Percentiles rank a stretch among this genome's conserved stretches.
phyloP scores from a whole-genome alignment of 2,113 vertebrate genomes.

The Eidolon helvum region DNA sequence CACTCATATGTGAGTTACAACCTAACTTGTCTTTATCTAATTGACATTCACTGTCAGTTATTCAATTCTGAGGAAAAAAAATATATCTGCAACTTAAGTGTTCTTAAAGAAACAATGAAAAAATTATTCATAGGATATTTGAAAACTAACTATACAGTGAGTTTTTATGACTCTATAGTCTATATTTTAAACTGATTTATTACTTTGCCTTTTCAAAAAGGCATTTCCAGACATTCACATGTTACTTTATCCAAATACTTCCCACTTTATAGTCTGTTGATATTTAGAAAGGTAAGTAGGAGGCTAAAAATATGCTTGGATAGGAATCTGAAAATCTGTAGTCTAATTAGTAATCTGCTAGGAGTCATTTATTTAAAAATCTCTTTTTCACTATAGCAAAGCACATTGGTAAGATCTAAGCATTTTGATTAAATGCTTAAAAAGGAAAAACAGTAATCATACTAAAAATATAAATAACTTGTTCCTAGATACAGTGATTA shows the following conservation, averaged over 20 bases:
- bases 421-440: conserved; percentile 27
- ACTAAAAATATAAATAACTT: neutral
- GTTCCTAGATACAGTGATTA: neutral
- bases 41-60: conserved; percentile 11
- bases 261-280: neutral
- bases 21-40: conserved; percentile 10
- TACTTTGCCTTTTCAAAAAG: conserved; percentile 15
- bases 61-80: conserved; percentile 46
- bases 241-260: neutral
- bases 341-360: neutral
- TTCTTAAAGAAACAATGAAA: neutral
- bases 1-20: neutral
- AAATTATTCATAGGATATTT: conserved; percentile 11
- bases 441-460: neutral
- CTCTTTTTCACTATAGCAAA: neutral
- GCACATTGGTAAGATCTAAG: neutral
- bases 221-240: neutral
- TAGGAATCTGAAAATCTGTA: neutral
- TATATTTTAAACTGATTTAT: neutral
- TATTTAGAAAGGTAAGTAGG: neutral
- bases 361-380: conserved; percentile 1
- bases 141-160: neutral
- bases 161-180: neutral
- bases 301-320: neutral
- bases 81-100: neutral